Percentiles rank a stretch among this genome's conserved stretches.
phyloP scores from a whole-genome alignment of 2,113 vertebrate species.

The Oncorhynchus tshawytscha region DNA sequence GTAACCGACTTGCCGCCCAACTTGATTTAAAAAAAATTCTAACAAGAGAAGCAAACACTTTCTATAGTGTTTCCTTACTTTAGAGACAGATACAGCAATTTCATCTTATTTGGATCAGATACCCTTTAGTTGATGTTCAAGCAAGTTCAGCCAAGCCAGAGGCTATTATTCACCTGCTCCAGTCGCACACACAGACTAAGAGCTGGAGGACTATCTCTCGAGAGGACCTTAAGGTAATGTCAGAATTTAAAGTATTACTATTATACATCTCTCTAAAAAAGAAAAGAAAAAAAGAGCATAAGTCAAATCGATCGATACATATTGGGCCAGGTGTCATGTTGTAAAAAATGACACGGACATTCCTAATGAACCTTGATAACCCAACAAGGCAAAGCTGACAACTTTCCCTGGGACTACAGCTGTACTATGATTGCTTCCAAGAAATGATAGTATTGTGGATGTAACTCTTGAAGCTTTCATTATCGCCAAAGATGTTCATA shows the following conservation, averaged over 20 bases:
- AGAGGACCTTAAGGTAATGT: too few relatives aligned
- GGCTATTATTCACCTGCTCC: conserved; percentile 64
- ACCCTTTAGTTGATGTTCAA: conserved; percentile 66
- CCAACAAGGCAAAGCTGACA: conserved; percentile 49
- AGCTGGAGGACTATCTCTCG: too few relatives aligned
- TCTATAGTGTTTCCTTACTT: conserved; percentile 61
- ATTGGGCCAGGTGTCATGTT: conserved; percentile 51
- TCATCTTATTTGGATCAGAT: conserved; percentile 71
- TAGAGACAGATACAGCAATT: conserved; percentile 78
- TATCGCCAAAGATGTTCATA: conserved; percentile 50
- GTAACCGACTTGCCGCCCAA: conserved; percentile 81
- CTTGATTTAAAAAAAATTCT: conserved; percentile 72
- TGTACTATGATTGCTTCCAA: conserved; percentile 65
- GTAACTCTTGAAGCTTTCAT: conserved; percentile 52
- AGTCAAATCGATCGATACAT: conserved; percentile 63
- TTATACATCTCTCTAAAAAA: too few relatives aligned
- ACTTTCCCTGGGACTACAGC: conserved; percentile 56
- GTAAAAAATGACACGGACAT: conserved; percentile 12
- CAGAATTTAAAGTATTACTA: too few relatives aligned
- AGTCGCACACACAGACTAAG: conserved; percentile 29
- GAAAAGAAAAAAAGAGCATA: neutral
- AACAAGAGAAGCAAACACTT: conserved; percentile 61
- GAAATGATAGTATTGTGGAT: conserved; percentile 48
- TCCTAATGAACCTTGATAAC: conserved; percentile 32
- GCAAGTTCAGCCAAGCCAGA: conserved; percentile 60